phyloP scores from a whole-genome alignment of 2,888 invertebrate genomes.

The Drosophila pseudotakahashii region DNA sequence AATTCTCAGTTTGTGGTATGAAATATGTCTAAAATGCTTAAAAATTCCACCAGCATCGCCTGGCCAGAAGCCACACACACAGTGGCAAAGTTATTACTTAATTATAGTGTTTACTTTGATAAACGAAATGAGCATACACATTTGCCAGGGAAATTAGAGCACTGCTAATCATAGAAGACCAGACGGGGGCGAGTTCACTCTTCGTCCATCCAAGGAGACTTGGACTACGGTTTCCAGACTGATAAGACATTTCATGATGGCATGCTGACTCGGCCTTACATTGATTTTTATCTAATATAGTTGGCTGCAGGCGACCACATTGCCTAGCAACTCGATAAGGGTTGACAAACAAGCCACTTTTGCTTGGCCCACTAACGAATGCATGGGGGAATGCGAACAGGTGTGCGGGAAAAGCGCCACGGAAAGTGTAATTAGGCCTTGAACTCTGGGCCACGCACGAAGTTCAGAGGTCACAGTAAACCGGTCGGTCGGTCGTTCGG shows the following conservation, averaged over 20 bases:
- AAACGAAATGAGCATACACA: conserved; percentile 30
- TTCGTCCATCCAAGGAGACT: not conserved
- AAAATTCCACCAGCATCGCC: not conserved
- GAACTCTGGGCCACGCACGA: conserved; percentile 51
- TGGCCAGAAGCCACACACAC: not conserved
- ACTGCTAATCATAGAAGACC: conserved; percentile 34
- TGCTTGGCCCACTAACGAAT: conserved; percentile 48
- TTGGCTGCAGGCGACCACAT: conserved; percentile 1
- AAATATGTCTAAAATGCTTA: not conserved
- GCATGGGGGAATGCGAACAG: conserved; percentile 64
- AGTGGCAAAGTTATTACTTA: conserved; percentile 23
- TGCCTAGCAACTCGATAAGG: conserved; percentile 59
- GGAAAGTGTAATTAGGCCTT: conserved; percentile 58
- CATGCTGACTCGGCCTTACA: conserved; percentile 35
- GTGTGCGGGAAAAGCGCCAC: conserved; percentile 39
- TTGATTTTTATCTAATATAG: conserved; percentile 62
- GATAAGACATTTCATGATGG: conserved; percentile 22
- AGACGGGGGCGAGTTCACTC: not conserved
- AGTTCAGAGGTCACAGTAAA: conserved; percentile 34
- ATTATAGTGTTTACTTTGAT: conserved; percentile 50
- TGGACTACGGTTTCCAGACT: not conserved
- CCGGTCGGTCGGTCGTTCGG: conserved; percentile 5
- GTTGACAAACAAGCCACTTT: conserved; percentile 49
- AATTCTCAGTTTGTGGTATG: not conserved
- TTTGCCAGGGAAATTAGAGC: conserved; percentile 62